phyloP scores from a whole-genome alignment of 2,888 invertebrate species.

The Macaria notata region DNA sequence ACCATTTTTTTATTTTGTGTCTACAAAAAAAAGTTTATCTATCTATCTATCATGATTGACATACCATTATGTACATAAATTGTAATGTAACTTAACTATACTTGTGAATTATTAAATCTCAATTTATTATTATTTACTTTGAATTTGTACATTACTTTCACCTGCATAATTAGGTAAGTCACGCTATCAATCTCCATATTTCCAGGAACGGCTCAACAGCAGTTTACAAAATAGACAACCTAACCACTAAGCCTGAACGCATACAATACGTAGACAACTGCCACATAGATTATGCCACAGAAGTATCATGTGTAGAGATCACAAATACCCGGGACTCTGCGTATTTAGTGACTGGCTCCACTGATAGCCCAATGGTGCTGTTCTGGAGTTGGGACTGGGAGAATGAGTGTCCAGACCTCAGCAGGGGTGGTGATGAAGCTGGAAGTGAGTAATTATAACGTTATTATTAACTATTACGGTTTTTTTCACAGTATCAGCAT shows the following conservation, averaged over 20 bases:
- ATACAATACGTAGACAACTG: slow-evolving; percentile 57
- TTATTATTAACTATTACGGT: too few species aligned
- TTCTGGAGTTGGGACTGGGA: slow-evolving; percentile 41
- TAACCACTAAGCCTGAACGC: slow-evolving; percentile 45
- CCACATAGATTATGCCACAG: slow-evolving; percentile 56
- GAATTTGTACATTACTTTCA: too few species aligned
- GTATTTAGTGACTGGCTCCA: slow-evolving; percentile 54
- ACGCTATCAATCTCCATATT: too few species aligned
- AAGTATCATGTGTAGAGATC: slow-evolving; percentile 67
- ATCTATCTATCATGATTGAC: too few species aligned
- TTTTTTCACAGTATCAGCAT: too few species aligned
- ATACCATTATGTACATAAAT: too few species aligned
- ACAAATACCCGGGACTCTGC: slow-evolving; percentile 36
- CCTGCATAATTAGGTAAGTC: too few species aligned
- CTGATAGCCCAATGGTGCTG: slow-evolving; percentile 43
- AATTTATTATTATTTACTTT: too few species aligned
- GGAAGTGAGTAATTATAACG: slow-evolving; percentile 11
- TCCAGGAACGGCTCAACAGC: slow-evolving; percentile 66
- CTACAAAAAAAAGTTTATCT: too few species aligned
- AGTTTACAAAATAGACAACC: slow-evolving; percentile 47
- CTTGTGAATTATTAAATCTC: too few species aligned
- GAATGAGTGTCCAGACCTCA: slow-evolving; percentile 3
- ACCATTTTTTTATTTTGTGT: too few species aligned
- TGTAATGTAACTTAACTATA: too few species aligned
- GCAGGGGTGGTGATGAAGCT: slow-evolving; percentile 2